Evolutionary conservation across 2,113 vertebrate species (phyloP).

Genomic region (Rhagologus leucostigma): DNA sequence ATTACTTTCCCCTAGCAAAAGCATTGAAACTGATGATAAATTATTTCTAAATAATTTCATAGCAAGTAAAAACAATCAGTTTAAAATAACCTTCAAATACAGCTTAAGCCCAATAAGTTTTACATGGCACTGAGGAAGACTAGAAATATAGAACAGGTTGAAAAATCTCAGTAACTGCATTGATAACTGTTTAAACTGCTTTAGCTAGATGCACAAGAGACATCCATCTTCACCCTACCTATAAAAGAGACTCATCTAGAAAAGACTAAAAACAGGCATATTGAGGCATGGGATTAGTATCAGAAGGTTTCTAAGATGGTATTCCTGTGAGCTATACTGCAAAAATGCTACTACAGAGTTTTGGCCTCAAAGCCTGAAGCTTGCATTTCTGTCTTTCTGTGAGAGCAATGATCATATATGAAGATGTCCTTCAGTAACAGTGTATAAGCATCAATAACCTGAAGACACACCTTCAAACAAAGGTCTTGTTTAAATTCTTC

Average conservation of each 20-base stretch:
- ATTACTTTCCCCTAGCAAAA: not conserved
- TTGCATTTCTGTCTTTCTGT: not conserved
- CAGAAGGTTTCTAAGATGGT: not conserved
- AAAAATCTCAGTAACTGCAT: not conserved
- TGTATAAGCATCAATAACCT: not conserved
- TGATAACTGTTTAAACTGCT: not conserved
- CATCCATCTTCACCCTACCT: not conserved
- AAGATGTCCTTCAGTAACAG: not conserved
- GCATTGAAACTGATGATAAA: not conserved
- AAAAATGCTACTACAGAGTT: not conserved
- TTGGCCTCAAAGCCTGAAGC: not conserved
- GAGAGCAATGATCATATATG: not conserved
- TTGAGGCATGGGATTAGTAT: fast-evolving
- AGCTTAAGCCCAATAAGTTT: not conserved
- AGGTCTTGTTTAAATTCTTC: not conserved
- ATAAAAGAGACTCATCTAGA: not conserved
- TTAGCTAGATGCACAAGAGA: not conserved
- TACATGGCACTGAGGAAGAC: not conserved
- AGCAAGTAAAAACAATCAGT: not conserved
- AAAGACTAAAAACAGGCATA: not conserved
- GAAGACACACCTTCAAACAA: not conserved
- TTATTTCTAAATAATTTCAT: not conserved
- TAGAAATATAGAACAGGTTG: not conserved
- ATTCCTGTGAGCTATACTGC: not conserved
- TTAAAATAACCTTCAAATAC: not conserved